Conservation (phyloP, 2,888 invertebrate species). For the Dryococelus australis region DNA sequence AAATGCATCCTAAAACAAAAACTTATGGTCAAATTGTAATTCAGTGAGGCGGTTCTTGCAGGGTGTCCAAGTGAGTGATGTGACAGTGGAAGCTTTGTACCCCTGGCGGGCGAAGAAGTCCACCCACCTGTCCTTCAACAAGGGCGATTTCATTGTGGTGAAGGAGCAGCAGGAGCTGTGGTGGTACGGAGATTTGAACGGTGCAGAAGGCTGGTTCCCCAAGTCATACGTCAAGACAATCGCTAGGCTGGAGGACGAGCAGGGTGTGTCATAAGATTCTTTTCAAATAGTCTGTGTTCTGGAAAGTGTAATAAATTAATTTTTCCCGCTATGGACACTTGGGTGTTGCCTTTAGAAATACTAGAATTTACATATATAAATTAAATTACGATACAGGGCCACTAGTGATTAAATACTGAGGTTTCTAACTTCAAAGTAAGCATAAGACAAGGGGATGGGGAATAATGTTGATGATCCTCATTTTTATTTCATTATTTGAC, state of each 20-base stretch:
- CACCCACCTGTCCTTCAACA: slow-evolving; percentile 67
- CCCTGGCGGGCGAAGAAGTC: slow-evolving; percentile 68
- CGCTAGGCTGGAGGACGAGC: not conserved
- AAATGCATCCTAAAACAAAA: no score
- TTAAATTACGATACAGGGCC: no score
- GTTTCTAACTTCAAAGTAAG: no score
- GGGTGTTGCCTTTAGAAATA: no score
- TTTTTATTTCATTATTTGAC: no score
- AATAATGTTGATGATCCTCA: no score
- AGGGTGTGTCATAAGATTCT: not conserved
- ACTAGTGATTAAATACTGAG: no score
- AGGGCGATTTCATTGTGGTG: slow-evolving; percentile 67
- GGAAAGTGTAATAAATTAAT: not conserved
- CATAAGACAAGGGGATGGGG: no score
- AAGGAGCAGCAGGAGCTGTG: slow-evolving; percentile 69
- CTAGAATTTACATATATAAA: no score
- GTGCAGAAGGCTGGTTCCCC: slow-evolving; percentile 67
- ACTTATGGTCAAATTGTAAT: no score
- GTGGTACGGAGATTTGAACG: slow-evolving; percentile 68
- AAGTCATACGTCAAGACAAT: slow-evolving; percentile 63
- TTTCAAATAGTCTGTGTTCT: not conserved
- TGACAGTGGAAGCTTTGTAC: slow-evolving; percentile 63
- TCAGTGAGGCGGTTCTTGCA: slow-evolving; percentile 35
- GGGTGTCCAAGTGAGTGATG: slow-evolving; percentile 56
- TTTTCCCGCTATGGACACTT: no score